Conservation (phyloP, 2,888 invertebrate species). For the Tricholauxania praeusta region DNA sequence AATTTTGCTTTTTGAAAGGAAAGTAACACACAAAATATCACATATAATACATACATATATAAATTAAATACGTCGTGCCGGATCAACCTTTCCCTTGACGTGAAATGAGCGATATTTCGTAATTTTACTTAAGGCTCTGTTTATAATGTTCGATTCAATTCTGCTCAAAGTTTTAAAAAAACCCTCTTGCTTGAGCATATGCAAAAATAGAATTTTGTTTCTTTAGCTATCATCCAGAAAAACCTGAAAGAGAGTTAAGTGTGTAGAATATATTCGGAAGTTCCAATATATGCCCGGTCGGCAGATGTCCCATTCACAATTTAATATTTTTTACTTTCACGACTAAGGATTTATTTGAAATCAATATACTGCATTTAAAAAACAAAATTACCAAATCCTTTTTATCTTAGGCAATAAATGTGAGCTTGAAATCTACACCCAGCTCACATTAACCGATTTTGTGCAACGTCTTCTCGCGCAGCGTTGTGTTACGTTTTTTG, state of each 20-base stretch:
- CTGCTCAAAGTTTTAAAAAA: too few relatives aligned
- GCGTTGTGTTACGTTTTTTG: conserved; percentile 70
- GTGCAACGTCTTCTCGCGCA: conserved; percentile 70
- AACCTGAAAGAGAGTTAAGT: not conserved
- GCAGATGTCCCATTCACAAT: conserved; percentile 42
- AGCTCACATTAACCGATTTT: conserved; percentile 68
- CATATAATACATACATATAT: too few relatives aligned
- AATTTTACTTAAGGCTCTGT: too few relatives aligned
- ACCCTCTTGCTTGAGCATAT: too few relatives aligned
- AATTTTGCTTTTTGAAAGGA: too few relatives aligned
- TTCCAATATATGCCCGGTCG: conserved; percentile 30
- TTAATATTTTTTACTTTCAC: not conserved
- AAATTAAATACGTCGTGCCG: too few relatives aligned
- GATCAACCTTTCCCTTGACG: too few relatives aligned
- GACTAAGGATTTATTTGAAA: not conserved
- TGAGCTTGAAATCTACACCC: conserved; percentile 65
- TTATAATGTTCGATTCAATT: too few relatives aligned
- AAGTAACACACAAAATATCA: too few relatives aligned
- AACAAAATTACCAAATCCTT: not conserved
- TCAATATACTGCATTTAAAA: not conserved
- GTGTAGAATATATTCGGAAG: not conserved
- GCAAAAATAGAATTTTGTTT: too few relatives aligned
- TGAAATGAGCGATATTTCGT: too few relatives aligned
- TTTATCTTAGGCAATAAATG: conserved; percentile 55
- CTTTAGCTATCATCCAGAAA: too few relatives aligned